Percentiles rank a stretch among this genome's conserved stretches.
Conservation (phyloP, 2,888 invertebrate species). For the Pollenia angustigena region DNA sequence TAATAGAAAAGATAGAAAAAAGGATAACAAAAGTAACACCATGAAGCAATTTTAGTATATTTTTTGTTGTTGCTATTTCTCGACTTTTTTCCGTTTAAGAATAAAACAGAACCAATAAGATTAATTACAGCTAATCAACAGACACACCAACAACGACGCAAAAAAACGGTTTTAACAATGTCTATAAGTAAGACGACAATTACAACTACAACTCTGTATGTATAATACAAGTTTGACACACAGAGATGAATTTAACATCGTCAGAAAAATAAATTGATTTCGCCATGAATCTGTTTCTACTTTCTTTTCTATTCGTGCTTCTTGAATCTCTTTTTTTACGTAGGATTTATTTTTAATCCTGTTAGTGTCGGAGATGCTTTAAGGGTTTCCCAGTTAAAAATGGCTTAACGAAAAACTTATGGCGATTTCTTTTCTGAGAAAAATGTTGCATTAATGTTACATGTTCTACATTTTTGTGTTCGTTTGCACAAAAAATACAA, state of each 20-base stretch:
- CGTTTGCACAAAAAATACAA: too few species aligned
- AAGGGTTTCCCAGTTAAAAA: too few species aligned
- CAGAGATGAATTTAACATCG: slow-evolving; percentile 63
- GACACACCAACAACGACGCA: slow-evolving; percentile 29
- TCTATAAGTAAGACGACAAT: background rate
- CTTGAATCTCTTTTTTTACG: background rate
- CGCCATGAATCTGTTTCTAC: slow-evolving; percentile 15
- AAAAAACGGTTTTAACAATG: too few species aligned
- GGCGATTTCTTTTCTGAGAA: too few species aligned
- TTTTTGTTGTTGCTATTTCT: background rate
- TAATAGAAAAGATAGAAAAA: slow-evolving; percentile 8
- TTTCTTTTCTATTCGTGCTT: background rate
- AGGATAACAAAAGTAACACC: background rate
- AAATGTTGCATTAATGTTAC: too few species aligned
- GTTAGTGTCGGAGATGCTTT: background rate
- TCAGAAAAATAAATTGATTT: slow-evolving; percentile 72
- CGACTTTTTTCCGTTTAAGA: background rate
- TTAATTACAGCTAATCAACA: slow-evolving; percentile 72
- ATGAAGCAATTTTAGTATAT: slow-evolving; percentile 2
- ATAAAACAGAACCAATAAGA: slow-evolving; percentile 64
- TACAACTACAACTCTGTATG: slow-evolving; percentile 19
- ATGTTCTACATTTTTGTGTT: too few species aligned
- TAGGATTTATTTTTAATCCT: slow-evolving; percentile 11
- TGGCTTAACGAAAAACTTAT: too few species aligned
- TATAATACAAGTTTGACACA: slow-evolving; percentile 37